Evolutionary conservation across 1,140 invertebrate genomes (phyloP).

Genomic region (Paraescarpia echinospica): DNA sequence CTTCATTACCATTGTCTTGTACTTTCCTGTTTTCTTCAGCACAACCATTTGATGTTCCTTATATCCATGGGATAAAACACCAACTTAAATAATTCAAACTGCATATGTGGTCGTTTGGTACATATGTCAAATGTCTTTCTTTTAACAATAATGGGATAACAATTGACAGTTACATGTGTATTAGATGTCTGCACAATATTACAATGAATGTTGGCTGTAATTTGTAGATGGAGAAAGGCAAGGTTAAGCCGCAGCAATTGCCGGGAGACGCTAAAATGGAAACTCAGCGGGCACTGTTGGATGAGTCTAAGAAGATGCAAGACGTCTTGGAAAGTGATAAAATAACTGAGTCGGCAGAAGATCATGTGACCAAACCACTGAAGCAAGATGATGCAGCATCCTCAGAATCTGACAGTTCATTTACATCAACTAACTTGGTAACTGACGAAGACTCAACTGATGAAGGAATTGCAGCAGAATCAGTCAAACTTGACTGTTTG

Average conservation of each 20-base stretch:
- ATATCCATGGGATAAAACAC: too few species aligned
- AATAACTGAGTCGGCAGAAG: background rate
- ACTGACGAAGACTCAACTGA: background rate
- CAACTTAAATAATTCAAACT: too few species aligned
- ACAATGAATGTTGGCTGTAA: background rate
- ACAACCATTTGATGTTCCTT: too few species aligned
- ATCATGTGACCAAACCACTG: background rate
- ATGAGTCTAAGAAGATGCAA: background rate
- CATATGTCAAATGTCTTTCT: too few species aligned
- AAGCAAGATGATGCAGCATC: background rate
- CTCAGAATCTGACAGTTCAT: background rate
- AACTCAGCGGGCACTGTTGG: background rate
- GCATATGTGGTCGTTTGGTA: too few species aligned
- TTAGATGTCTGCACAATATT: background rate
- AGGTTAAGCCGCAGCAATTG: background rate
- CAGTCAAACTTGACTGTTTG: background rate
- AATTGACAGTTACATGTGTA: background rate
- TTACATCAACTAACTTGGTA: background rate
- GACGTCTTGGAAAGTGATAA: background rate
- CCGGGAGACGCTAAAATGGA: background rate
- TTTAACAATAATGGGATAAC: too few species aligned
- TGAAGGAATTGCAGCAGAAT: background rate
- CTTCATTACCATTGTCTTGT: too few species aligned
- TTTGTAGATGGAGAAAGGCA: background rate
- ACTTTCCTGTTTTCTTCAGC: too few species aligned